These are phyloP conservation scores for Leucophenga varia DNA, from an alignment of 1,140 invertebrate genomes.

Conservation along the genomic window DNA sequence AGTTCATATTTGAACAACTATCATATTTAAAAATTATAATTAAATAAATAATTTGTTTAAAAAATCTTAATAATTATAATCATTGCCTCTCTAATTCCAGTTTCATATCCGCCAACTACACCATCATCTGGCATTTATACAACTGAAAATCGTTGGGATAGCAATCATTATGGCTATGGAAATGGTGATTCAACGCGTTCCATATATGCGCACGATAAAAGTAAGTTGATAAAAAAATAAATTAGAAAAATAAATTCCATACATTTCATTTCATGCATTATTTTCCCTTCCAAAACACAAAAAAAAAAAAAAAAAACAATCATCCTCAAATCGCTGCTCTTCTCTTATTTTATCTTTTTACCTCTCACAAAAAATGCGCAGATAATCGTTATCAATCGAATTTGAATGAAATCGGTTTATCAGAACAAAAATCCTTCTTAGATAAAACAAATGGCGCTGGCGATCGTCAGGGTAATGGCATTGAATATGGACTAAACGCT, in stretches of 20 bases:
- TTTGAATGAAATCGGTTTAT: constrained; percentile 70
- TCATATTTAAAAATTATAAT: too few relatives aligned
- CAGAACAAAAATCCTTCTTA: constrained; percentile 66
- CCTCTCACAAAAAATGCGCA: constrained; percentile 53
- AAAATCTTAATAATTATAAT: too few relatives aligned
- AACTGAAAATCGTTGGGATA: constrained; percentile 40
- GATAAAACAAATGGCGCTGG: constrained; percentile 57
- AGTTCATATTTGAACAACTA: too few relatives aligned
- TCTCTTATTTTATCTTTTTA: constrained; percentile 16
- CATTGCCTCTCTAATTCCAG: too few relatives aligned
- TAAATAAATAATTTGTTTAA: too few relatives aligned
- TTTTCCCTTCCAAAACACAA: too few relatives aligned
- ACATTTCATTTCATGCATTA: too few relatives aligned
- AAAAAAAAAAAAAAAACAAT: too few relatives aligned
- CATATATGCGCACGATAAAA: constrained; percentile 41
- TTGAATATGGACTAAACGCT: constrained; percentile 36
- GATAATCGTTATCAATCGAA: constrained; percentile 69
- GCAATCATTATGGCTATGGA: constrained; percentile 23
- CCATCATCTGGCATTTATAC: constrained; percentile 33
- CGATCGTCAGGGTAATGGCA: constrained; percentile 27
- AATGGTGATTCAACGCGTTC: constrained; percentile 32
- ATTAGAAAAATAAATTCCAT: too few relatives aligned
- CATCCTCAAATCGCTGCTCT: background rate
- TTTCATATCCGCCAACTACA: constrained; percentile 48
- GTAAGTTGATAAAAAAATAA: constrained; percentile 25